Evolutionary conservation across 2,797 vertebrate species (phyloP), one percentile per base, ranked within the genome.

Genomic region (Melanogrammus aeglefinus): DNA sequence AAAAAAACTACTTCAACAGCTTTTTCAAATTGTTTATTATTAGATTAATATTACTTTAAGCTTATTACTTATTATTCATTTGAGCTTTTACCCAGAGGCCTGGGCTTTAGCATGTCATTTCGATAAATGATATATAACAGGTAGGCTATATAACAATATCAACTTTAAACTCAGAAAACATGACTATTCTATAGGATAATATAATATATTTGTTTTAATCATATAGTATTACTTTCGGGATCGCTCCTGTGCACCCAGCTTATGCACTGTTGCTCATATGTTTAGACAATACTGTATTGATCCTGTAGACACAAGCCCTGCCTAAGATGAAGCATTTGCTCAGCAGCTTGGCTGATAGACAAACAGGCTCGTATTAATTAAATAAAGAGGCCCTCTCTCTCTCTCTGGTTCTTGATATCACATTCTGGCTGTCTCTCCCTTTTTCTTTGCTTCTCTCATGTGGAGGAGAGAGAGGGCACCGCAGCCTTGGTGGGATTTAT

Each of bases 401-500:
- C 41, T 47, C 44, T 47, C 44, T 47, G 14, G 16, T 13, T 47
- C 44, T 3, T 39, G 38, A 39, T 39, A 39, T 39, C 38, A 39
- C 38, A 39, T 39, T 9, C 38, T 47, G 13, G 12, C 44, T 47
- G 2, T 16, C 44, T 57, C 51, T 57, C 47, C 7, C 51, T 57
- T 16, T 57, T 16, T 57, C 16, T 57, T 3, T 57, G 16, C 18
- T 21, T 21, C 51, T 57, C 51, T 57, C 51, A 18, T 57, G 16
- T 57, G 18, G 6, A 57, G 51, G 18, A 21, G 3, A 21, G 51
- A 57, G 6, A 57, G 18, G 51, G 51, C 51, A 77, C 72, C 75
- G 10, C 36, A 47, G 73, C 41, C 75, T 24, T 69, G 33, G 35
- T 6, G 18, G 75, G 79, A 84, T 75, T 74, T 82, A 77, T 73